Base-by-base conservation (phyloP, 2,888 invertebrate genomes). In the Branchipolynoe longqiensis region DNA sequence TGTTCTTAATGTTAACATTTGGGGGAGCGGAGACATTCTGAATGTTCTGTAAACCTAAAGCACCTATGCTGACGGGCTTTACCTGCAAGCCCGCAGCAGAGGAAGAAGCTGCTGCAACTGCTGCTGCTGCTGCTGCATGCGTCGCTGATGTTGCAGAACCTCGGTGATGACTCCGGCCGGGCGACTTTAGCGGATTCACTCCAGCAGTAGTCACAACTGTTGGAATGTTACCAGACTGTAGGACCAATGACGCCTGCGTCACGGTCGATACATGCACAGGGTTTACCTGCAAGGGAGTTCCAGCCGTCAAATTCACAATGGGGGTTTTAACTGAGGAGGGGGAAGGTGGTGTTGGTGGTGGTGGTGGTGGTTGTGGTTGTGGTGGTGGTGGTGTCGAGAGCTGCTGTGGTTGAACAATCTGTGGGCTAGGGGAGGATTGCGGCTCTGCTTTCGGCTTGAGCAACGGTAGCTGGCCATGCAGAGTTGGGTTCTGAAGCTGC, bases 1-100 rank as follows among this genome's bases (percentile, higher is more conserved):
- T 69, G 84, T 84, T 84, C 33, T 84, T 69, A 14, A 84, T 84
- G 84, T 69, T 84, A 0, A 84, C 84, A 69, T 84, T 84, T 31
- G 69, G 84, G 36, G 73, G 83, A 28, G 83, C 83, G 12, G 54
- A 48, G 48, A 78, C 54, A 31, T 78, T 78, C 78, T 78, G 78
- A 54, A 78, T 25, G 78, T 78, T 78, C 78, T 41, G 78, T 54
- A 78, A 54, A 78, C 78, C 78, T 48, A 54, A 31, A 6, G 78
- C 4, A 1, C 78, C 48, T 78, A 54, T 28, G 48, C 78, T 31
- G 25, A 54, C 78, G 22, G 41, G 48, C 48, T 78, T 78, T 25
- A 18, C 54, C 48, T 25, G 48, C 78, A 78, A 41, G 54, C 48
- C 78, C 28, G 48, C 78, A 12, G 78, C 54, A 25, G 48, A 25